Evolutionary conservation across 1,140 invertebrate genomes (phyloP).

Genomic region (Xylocopa sonorina): DNA sequence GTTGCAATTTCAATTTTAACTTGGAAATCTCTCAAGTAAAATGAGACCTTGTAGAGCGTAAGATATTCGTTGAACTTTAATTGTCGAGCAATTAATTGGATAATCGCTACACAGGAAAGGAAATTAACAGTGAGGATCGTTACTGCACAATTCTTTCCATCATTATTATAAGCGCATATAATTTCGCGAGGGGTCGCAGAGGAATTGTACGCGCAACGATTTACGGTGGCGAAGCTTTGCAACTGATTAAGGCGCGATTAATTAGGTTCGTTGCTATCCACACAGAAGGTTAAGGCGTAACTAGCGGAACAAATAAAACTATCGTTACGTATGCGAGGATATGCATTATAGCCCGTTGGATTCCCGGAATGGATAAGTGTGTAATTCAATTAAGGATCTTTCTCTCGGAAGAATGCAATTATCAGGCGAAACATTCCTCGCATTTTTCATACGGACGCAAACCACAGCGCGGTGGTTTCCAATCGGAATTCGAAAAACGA

Average conservation of each 20-base stretch:
- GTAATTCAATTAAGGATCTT: slow-evolving; percentile 6
- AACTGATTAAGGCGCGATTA: not conserved
- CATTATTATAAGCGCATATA: not conserved
- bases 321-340: not conserved
- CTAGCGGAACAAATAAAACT: not conserved
- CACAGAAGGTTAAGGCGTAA: not conserved
- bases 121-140: no score
- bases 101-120: no score
- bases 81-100: no score
- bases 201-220: not conserved
- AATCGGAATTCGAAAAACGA: slow-evolving; percentile 9
- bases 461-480: not conserved
- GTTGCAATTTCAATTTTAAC: no score
- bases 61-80: no score
- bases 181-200: not conserved
- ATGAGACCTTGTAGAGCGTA: no score
- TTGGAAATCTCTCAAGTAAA: no score
- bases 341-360: not conserved
- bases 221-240: not conserved
- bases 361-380: not conserved
- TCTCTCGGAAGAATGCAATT: not conserved
- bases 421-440: not conserved
- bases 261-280: not conserved
- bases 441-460: not conserved
- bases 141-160: no score